Evolutionary conservation across 2,888 invertebrate species (phyloP).

Genomic region (Agapetus fuscipes): DNA sequence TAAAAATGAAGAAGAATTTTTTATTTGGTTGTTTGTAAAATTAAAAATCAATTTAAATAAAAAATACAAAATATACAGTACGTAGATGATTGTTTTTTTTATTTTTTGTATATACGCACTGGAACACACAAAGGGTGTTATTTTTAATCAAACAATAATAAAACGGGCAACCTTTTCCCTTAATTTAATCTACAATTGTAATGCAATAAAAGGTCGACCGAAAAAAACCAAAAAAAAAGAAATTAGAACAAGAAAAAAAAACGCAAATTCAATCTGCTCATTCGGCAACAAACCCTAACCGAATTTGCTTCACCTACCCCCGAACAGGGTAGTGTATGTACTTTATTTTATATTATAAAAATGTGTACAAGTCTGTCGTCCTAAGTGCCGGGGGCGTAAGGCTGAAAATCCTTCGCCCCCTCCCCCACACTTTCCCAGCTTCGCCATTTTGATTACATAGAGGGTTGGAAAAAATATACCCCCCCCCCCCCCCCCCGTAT

Average conservation of each 20-base stretch:
- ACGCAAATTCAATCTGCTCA: conserved; percentile 11
- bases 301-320: conserved; percentile 7
- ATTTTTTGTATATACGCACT: too few species aligned
- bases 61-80: too few species aligned
- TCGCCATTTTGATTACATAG: conserved; percentile 21
- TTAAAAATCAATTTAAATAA: too few species aligned
- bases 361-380: conserved; percentile 1
- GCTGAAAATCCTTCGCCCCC: conserved; percentile 6
- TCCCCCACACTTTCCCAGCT: conserved; percentile 6
- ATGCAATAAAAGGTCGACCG: conserved; percentile 9
- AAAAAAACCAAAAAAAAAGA: too few species aligned
- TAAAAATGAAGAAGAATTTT: too few species aligned
- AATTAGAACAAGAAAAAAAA: conserved; percentile 7
- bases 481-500: too few species aligned
- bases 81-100: too few species aligned
- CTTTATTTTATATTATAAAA: background rate
- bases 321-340: background rate
- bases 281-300: conserved; percentile 7
- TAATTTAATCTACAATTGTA: conserved; percentile 11
- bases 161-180: too few species aligned
- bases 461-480: conserved; percentile 12
- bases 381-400: conserved; percentile 7
- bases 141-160: too few species aligned
- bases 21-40: too few species aligned
- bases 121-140: too few species aligned